Evolutionary conservation across 2,888 invertebrate genomes (phyloP), one percentile per base, ranked within the genome.

Genomic region (Limnephilus lunatus): DNA sequence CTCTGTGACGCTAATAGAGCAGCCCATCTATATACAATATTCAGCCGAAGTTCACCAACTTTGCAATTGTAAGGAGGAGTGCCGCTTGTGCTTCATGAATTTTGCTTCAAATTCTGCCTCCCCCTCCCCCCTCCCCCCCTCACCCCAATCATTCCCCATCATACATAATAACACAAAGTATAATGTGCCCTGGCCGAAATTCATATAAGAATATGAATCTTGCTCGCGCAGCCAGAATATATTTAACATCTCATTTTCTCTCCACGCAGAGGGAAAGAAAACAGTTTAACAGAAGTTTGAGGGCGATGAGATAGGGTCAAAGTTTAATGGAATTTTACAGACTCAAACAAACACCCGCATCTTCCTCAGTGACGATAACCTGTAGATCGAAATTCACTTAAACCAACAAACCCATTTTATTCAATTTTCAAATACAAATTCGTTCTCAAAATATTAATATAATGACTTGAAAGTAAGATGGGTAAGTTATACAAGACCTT

Each of bases 21-120:
- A 85, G 90, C 89, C 90, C 91, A 88, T 92, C 92, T 92, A 93
- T 93, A 93, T 93, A 93, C 94, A 94, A 94, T 94, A 93, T 94
- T 94, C 94, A 94, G 93, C 94, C 94, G 93, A 94, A 94, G 94
- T 94, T 94, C 94, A 94, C 95, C 95, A 95, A 95, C 95, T 96
- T 96, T 95, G 96, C 96, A 96, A 96, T 96, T 95, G 95, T 96
- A 96, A 96, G 95, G 94, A 96, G 96, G 95, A 95, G 95, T 94
- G 94, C 94, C 94, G 94, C 94, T 94, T 94, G 94, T 93, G 94
- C 94, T 94, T 92, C 94, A 94, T 93, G 93, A 91, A 92, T 93
- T 92, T 93, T 94, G 94, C 94, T 94, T 94, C 96, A 96, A 95
- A 96, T 96, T 96, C 96, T 96, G 94, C 96, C 96, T 91, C 93